A percentile compares a stretch with the other conserved stretches of the same genome.
Evolutionary conservation across 2,888 invertebrate species (phyloP).

Genomic region (Acronicta alni): DNA sequence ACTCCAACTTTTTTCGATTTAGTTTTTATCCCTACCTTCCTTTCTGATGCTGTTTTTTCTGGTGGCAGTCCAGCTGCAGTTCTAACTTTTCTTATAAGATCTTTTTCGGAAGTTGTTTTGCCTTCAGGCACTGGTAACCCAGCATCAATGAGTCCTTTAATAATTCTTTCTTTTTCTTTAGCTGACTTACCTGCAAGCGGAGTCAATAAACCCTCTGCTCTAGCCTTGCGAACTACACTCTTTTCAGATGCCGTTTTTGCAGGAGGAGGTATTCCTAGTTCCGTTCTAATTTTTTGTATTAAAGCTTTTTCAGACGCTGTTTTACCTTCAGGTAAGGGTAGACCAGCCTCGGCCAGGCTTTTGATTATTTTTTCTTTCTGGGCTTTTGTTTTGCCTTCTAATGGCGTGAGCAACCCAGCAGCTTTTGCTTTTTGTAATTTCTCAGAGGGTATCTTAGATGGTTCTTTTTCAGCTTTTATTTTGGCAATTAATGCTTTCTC

Average conservation of each 20-base stretch:
- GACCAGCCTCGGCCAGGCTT: slow-evolving; percentile 15
- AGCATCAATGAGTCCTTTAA: slow-evolving; percentile 64
- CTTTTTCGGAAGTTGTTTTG: slow-evolving; percentile 68
- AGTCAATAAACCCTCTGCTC: slow-evolving; percentile 67
- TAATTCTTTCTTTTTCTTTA: slow-evolving; percentile 66
- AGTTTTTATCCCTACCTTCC: slow-evolving; percentile 60
- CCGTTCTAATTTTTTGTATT: slow-evolving; percentile 44
- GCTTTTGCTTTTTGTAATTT: slow-evolving; percentile 20
- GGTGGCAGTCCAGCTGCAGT: slow-evolving; percentile 57
- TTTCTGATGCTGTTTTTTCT: slow-evolving; percentile 65
- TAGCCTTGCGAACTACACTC: slow-evolving; percentile 62
- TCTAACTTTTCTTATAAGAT: slow-evolving; percentile 63
- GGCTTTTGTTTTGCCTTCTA: slow-evolving; percentile 35
- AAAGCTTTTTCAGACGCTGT: slow-evolving; percentile 37
- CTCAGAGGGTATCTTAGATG: slow-evolving; percentile 2
- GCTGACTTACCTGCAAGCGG: slow-evolving; percentile 65
- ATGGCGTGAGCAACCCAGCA: slow-evolving; percentile 18
- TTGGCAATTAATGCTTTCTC: slow-evolving; percentile 12
- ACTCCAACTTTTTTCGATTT: slow-evolving; percentile 65
- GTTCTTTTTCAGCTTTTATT: slow-evolving; percentile 3
- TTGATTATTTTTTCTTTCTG: slow-evolving; percentile 34
- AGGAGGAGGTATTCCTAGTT: slow-evolving; percentile 59
- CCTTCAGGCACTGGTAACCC: slow-evolving; percentile 70
- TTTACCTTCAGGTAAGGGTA: slow-evolving; percentile 42
- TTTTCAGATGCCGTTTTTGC: slow-evolving; percentile 64